These are phyloP conservation scores for Triplophysa siluroides DNA, from an alignment of 2,113 vertebrate species.

Conservation along the genomic window DNA sequence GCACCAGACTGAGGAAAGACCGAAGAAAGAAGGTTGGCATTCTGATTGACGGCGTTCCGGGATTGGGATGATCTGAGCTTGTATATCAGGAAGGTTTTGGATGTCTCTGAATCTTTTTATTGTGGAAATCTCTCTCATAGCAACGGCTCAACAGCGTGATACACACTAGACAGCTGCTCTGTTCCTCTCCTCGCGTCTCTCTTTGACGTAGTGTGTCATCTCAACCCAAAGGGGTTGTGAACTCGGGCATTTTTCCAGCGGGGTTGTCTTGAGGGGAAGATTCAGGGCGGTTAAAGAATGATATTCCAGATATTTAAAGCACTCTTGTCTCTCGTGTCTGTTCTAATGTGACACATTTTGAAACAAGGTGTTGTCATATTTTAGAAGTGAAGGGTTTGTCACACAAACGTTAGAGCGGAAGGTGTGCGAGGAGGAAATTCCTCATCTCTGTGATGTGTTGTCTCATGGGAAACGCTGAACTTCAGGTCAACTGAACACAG, in stretches of 20 bases:
- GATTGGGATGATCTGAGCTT: not conserved
- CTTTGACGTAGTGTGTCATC: not conserved
- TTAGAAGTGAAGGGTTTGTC: not conserved
- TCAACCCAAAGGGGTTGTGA: not conserved
- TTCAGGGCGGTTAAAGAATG: not conserved
- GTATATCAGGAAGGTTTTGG: not conserved
- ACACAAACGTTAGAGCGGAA: not conserved
- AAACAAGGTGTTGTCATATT: too few species aligned
- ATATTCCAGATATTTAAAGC: not conserved
- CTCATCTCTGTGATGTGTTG: not conserved
- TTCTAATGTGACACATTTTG: too few species aligned
- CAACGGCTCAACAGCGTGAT: not conserved
- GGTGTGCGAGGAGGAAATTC: too few species aligned
- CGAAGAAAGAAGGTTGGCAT: slow-evolving; percentile 14
- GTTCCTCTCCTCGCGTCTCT: not conserved
- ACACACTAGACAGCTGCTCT: too few species aligned
- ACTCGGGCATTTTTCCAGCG: not conserved
- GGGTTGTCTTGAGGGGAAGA: not conserved
- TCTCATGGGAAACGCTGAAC: not conserved
- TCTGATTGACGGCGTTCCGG: too few species aligned
- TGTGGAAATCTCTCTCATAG: not conserved
- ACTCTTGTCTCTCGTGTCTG: too few species aligned
- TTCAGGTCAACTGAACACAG: not conserved
- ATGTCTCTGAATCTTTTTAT: not conserved
- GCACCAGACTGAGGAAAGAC: slow-evolving; percentile 62